Evolutionary conservation across 2,113 vertebrate genomes (phyloP).

Genomic region (Chlamydotis undulata): DNA sequence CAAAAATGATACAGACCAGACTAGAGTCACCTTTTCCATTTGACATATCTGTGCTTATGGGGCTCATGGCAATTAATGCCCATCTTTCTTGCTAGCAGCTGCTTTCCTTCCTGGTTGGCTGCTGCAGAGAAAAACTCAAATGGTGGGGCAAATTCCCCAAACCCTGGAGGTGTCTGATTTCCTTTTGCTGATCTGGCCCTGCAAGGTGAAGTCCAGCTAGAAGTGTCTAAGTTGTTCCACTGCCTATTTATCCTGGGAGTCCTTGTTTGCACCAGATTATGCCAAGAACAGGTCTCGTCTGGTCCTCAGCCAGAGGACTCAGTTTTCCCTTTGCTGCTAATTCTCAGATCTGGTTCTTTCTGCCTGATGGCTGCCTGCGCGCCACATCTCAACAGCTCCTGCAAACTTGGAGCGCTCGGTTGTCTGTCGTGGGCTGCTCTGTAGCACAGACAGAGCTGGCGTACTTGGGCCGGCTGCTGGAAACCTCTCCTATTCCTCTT

Average conservation of each 20-base stretch:
- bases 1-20: conserved; percentile 53
- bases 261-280: conserved; percentile 41
- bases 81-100: conserved; percentile 49
- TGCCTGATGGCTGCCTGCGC: conserved; percentile 2
- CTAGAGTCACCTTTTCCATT: conserved; percentile 64
- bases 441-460: not conserved
- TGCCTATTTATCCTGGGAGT: conserved; percentile 59
- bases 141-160: conserved; percentile 9
- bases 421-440: not conserved
- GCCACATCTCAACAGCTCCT: conserved; percentile 51
- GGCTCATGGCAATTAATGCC: conserved; percentile 24
- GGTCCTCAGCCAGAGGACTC: conserved; percentile 29
- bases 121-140: not conserved
- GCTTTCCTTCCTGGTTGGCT: conserved; percentile 43
- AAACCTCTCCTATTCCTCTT: not conserved
- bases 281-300: conserved; percentile 39
- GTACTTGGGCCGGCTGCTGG: not conserved
- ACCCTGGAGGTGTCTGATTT: conserved; percentile 26
- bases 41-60: conserved; percentile 14
- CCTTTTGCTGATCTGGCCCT: conserved; percentile 10
- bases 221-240: conserved; percentile 37
- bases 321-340: conserved; percentile 29
- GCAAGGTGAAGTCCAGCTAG: conserved; percentile 6
- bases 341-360: conserved; percentile 30
- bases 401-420: not conserved